Conservation (phyloP, 2,113 vertebrate species). For the Solea solea region DNA sequence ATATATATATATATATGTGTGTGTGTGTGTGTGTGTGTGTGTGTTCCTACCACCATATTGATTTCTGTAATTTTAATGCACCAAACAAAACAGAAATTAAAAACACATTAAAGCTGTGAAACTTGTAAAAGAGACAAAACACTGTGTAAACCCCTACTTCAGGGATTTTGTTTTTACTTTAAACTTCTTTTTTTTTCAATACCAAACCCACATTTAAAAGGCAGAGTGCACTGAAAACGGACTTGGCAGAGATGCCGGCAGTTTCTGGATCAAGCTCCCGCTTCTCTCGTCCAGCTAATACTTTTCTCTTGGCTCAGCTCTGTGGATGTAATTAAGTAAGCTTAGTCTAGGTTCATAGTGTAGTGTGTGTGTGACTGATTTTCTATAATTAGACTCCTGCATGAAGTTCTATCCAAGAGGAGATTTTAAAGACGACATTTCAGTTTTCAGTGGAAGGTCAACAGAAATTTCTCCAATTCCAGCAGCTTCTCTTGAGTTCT, state of each 20-base stretch:
- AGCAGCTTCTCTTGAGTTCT: background rate
- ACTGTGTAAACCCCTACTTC: no score
- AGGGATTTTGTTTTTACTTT: no score
- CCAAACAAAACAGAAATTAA: no score
- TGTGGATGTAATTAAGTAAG: constrained; percentile 23
- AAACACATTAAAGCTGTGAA: no score
- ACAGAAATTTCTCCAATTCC: no score
- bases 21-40: no score
- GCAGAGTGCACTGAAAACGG: background rate
- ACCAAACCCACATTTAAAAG: background rate
- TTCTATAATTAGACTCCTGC: constrained; percentile 30
- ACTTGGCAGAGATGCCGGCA: constrained; percentile 15
- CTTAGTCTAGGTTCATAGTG: constrained; percentile 12
- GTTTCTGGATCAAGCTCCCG: constrained; percentile 3
- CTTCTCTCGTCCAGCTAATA: background rate
- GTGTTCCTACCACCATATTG: no score
- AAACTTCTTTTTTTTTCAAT: no score
- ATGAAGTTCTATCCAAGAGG: constrained; percentile 19
- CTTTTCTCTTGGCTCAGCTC: constrained; percentile 6
- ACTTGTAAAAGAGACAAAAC: no score
- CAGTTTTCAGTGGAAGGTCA: constrained; percentile 12
- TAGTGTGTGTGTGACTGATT: background rate
- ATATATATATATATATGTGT: no score
- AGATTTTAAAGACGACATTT: constrained; percentile 20
- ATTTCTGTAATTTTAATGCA: no score